Evolutionary conservation across 2,888 invertebrate genomes (phyloP), one percentile per base, ranked within the genome.

Genomic region (Lissocephala sabroskyi): DNA sequence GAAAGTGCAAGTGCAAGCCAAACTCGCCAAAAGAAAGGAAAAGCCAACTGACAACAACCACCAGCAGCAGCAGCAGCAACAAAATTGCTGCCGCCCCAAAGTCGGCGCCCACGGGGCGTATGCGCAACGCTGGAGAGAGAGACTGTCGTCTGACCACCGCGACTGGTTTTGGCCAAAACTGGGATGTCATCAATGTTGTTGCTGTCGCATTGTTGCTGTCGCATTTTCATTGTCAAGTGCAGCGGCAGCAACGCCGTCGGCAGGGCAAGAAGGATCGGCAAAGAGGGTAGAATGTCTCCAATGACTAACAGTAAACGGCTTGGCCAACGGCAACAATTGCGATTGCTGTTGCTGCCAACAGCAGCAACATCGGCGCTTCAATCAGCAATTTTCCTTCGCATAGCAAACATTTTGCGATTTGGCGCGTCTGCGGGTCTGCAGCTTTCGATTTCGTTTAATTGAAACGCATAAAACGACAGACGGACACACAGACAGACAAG

Each of bases 1-100:
- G 81, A 81, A 81, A 81, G 81, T 81, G 81, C 82, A 82, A 81
- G 81, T 81, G 82, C 81, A 81, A 70, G 35, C 13, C 74, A 74
- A 48, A 49, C 59, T 23, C 53, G 60, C 74, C 57, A 58, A 14
- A 62, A 68, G 73, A 64, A 64, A 65, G 59, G 62, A 65, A 65
- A 65, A 65, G 35, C 57, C 53, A 49, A 35, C 28, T 37, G 42
- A 56, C 63, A 78, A 55, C 53, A 52, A 44, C 44, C 41, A 43
- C n/a, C 17, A 33, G 6, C 44, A 47, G 28, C 37, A 18, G 18
- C 19, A 45, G 26, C 46, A 41, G n/a, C 32, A 32, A 18, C 18
- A n/a, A 7, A 2, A 0, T 10, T 18, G 17, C n/a, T 41, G 30
- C 17, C 18, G 41, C n/a, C 30, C 13, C 30, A 13, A 11, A 30